phyloP scores from a whole-genome alignment of 2,113 vertebrate species.

The Neolamprologus devosi region DNA sequence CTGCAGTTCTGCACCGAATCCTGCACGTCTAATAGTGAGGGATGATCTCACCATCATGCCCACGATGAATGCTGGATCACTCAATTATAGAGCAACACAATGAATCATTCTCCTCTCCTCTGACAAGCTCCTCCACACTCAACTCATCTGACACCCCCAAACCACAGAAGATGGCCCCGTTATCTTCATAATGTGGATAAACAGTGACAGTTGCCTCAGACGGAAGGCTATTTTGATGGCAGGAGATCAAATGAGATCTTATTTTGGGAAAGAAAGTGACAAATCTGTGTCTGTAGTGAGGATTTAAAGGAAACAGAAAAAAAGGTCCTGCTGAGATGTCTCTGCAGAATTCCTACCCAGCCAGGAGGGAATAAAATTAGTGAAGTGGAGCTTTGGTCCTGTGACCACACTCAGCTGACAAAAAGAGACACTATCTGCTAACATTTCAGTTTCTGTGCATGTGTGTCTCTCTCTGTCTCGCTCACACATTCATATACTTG shows the following conservation, averaged over 20 bases:
- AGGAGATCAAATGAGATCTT: slow-evolving; percentile 38
- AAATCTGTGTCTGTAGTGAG: slow-evolving; percentile 2
- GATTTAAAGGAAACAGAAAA: neutral
- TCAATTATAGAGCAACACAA: slow-evolving; percentile 54
- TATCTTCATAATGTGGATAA: slow-evolving; percentile 48
- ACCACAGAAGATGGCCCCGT: slow-evolving; percentile 20
- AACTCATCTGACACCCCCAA: slow-evolving; percentile 44
- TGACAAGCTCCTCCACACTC: slow-evolving; percentile 43
- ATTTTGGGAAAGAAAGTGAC: slow-evolving; percentile 34
- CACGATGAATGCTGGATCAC: slow-evolving; percentile 42
- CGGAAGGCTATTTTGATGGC: slow-evolving; percentile 12
- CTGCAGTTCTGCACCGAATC: neutral
- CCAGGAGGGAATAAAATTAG: slow-evolving; percentile 29
- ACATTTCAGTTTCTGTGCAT: neutral
- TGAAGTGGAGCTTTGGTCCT: slow-evolving; percentile 1
- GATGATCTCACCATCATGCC: slow-evolving; percentile 51
- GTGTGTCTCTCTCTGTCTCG: neutral
- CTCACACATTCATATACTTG: slow-evolving; percentile 27
- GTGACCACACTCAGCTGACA: slow-evolving; percentile 41
- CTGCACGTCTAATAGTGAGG: slow-evolving; percentile 9
- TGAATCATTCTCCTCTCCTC: slow-evolving; percentile 51
- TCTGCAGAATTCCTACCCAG: neutral
- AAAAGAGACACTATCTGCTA: slow-evolving; percentile 1
- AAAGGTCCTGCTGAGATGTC: neutral
- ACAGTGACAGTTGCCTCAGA: slow-evolving; percentile 38